A percentile compares a stretch with the other conserved stretches of the same genome.
Conservation (phyloP, 1,140 invertebrate species). For the Zaprionus lachaisei region DNA sequence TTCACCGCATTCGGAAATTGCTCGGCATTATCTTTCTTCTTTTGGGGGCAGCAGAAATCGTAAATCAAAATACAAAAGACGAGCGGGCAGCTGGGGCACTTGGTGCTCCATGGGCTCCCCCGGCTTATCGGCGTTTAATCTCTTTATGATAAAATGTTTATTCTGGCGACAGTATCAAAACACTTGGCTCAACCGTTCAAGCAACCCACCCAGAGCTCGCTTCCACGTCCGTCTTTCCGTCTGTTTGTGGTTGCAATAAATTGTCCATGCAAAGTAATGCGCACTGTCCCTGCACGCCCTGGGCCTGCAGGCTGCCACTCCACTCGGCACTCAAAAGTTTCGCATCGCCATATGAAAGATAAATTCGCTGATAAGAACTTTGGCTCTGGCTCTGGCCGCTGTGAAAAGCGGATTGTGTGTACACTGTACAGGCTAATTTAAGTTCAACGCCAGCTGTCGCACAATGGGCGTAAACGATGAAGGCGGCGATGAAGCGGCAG, state of each 20-base stretch:
- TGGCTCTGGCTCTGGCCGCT: constrained; percentile 38
- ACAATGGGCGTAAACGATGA: constrained; percentile 43
- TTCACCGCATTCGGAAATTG: constrained; percentile 73
- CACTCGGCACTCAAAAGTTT: constrained; percentile 58
- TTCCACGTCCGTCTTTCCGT: constrained; percentile 31
- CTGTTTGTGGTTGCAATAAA: constrained; percentile 70
- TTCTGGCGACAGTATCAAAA: constrained; percentile 75
- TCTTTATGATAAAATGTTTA: constrained; percentile 83
- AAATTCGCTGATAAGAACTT: constrained; percentile 81
- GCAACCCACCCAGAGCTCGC: not conserved
- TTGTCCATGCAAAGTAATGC: constrained; percentile 66
- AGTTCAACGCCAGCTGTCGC: constrained; percentile 79
- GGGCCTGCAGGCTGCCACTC: constrained; percentile 1
- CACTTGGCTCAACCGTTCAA: constrained; percentile 38
- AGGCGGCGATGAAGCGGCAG: constrained; percentile 36
- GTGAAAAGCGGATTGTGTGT: constrained; percentile 76
- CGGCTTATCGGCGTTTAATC: constrained; percentile 79
- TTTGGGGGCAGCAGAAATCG: constrained; percentile 59
- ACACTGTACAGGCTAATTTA: constrained; percentile 76
- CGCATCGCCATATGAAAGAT: constrained; percentile 78
- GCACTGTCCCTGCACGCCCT: constrained; percentile 24
- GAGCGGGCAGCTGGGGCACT: not conserved
- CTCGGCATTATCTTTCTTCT: constrained; percentile 49
- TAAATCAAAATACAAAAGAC: constrained; percentile 65
- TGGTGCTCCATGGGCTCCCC: not conserved